phyloP scores from a whole-genome alignment of 2,113 vertebrate genomes.

The Erythrocercus mccallii region DNA sequence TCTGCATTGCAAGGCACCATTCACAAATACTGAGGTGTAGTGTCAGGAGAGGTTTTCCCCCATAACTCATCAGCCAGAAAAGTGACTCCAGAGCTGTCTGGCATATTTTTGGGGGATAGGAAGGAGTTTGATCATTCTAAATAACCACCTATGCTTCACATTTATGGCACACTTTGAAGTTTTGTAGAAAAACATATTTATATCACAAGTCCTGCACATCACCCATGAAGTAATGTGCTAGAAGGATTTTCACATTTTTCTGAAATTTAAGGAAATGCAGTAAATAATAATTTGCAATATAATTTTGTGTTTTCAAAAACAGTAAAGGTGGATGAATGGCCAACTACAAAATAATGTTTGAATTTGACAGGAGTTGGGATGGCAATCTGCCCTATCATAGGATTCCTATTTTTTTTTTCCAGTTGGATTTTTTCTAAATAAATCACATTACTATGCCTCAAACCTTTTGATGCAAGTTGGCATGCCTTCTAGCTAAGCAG shows the following conservation, averaged over 20 bases:
- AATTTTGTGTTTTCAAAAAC: neutral
- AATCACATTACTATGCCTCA: neutral
- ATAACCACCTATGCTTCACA: neutral
- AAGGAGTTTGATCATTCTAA: neutral
- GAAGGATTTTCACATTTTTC: neutral
- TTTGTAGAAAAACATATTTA: neutral
- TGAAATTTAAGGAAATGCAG: neutral
- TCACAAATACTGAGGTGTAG: neutral
- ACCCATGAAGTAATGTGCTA: neutral
- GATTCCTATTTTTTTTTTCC: neutral
- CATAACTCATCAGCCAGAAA: neutral
- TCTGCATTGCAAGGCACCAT: neutral
- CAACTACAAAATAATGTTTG: neutral
- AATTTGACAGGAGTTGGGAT: neutral
- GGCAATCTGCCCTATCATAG: neutral
- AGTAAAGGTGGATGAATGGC: neutral
- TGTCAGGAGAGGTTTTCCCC: neutral
- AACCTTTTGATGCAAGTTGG: neutral
- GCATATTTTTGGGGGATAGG: neutral
- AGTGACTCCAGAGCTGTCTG: neutral
- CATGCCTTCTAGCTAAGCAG: neutral
- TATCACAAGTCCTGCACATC: fast-evolving
- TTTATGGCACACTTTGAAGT: neutral
- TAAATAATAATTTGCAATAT: neutral
- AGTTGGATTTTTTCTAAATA: neutral